These are phyloP conservation scores for Paradoxurus hermaphroditus DNA, from an alignment of 2,113 vertebrate genomes.

Conservation along the genomic window DNA sequence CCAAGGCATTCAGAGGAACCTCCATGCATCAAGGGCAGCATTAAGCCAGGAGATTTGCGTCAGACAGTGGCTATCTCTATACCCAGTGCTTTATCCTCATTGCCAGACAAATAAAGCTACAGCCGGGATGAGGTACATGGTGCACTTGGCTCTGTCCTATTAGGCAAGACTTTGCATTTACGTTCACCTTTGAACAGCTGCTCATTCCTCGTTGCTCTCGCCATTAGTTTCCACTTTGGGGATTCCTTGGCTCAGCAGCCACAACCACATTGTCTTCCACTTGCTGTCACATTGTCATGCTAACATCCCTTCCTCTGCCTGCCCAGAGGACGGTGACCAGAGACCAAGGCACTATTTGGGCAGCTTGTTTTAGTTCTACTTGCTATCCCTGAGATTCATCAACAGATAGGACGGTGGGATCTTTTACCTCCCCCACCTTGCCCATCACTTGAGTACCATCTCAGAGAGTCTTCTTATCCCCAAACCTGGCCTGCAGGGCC, in stretches of 20 bases:
- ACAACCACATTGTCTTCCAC: not conserved
- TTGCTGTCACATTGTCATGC: not conserved
- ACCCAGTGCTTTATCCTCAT: not conserved
- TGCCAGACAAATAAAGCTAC: not conserved
- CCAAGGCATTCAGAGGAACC: not conserved
- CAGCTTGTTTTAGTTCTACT: not conserved
- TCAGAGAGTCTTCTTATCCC: not conserved
- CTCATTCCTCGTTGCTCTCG: not conserved
- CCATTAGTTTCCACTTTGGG: not conserved
- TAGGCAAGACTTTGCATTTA: not conserved
- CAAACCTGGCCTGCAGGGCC: not conserved
- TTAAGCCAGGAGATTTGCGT: not conserved
- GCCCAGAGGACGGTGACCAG: not conserved
- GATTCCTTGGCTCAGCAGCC: not conserved
- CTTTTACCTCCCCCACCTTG: not conserved
- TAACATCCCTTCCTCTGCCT: not conserved
- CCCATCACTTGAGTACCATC: not conserved
- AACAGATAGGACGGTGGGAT: not conserved
- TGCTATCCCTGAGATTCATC: not conserved
- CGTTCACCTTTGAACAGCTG: not conserved
- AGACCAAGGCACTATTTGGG: not conserved
- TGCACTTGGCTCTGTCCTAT: not conserved
- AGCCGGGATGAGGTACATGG: not conserved
- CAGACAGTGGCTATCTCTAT: not conserved
- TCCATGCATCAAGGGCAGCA: not conserved